Conservation (phyloP, 30 jellyfish, hydroid and myxozoan species). For the Chironex yamaguchii region DNA sequence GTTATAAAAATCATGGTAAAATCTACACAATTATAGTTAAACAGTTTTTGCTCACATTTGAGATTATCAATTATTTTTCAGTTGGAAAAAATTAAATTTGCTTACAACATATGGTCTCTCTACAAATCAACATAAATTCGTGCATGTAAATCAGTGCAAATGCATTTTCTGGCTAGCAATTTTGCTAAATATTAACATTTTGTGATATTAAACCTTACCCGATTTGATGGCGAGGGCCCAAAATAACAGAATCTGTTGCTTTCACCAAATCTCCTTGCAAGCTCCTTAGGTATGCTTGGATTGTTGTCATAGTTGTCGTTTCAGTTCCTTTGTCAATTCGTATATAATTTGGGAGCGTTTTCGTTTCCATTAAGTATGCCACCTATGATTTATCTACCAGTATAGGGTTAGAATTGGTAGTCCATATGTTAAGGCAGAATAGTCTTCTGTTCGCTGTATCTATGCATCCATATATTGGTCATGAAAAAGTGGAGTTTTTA, state of each 20-base stretch:
- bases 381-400: slow-evolving; percentile 49
- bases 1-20: too few species aligned
- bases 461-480: slow-evolving; percentile 52
- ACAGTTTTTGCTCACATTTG: too few species aligned
- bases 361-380: slow-evolving; percentile 38
- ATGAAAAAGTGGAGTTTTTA: slow-evolving; percentile 27
- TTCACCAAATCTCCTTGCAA: slow-evolving; percentile 50
- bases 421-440: slow-evolving; percentile 52
- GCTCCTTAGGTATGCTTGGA: slow-evolving; percentile 43
- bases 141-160: slow-evolving; percentile 2
- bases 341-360: slow-evolving; percentile 5
- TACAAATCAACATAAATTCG: not conserved
- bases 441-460: slow-evolving; percentile 54
- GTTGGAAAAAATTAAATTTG: too few species aligned
- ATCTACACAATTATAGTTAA: too few species aligned
- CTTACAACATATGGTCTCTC: not conserved
- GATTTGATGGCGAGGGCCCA: slow-evolving; percentile 68
- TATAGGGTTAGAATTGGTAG: slow-evolving; percentile 45
- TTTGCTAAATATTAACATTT: slow-evolving; percentile 11
- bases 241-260: slow-evolving; percentile 39
- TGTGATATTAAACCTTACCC: too few species aligned
- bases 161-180: slow-evolving; percentile 11
- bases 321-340: slow-evolving; percentile 67
- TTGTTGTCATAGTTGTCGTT: slow-evolving; percentile 36
- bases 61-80: too few species aligned